Conservation (phyloP, 1,140 invertebrate species). For the Megalopta genalis region DNA sequence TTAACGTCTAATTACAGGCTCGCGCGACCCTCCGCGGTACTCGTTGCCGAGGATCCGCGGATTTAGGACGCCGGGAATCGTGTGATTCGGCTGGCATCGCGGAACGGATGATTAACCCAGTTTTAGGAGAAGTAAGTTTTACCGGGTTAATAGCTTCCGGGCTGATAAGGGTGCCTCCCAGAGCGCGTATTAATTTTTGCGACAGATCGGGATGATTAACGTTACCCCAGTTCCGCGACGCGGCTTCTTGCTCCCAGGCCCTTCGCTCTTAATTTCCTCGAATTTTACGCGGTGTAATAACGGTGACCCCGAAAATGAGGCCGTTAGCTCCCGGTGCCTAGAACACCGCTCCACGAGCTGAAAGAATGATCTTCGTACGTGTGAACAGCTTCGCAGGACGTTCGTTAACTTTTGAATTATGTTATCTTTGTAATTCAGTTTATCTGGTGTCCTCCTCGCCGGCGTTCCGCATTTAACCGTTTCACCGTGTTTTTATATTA, state of each 20-base stretch:
- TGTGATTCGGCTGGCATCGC: slow-evolving; percentile 4
- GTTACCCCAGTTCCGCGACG: not conserved
- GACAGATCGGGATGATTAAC: slow-evolving; percentile 19
- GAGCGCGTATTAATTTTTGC: slow-evolving; percentile 10
- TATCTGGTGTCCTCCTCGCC: too few relatives aligned
- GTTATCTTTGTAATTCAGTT: too few relatives aligned
- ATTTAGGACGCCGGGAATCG: slow-evolving; percentile 23
- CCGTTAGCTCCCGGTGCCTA: too few relatives aligned
- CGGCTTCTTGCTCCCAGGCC: not conserved
- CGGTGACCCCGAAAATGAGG: too few relatives aligned
- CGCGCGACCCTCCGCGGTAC: not conserved
- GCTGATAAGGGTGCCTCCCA: slow-evolving; percentile 19
- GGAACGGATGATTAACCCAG: slow-evolving; percentile 45
- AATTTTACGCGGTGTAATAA: not conserved
- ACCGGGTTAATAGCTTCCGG: slow-evolving; percentile 49
- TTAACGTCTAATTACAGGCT: slow-evolving; percentile 35
- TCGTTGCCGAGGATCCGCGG: slow-evolving; percentile 7
- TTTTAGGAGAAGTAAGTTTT: slow-evolving; percentile 43
- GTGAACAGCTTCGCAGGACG: too few relatives aligned
- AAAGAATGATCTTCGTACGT: too few relatives aligned
- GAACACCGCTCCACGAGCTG: too few relatives aligned
- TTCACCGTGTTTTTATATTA: too few relatives aligned
- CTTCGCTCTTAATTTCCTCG: not conserved
- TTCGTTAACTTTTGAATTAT: too few relatives aligned
- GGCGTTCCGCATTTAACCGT: too few relatives aligned